Evolutionary conservation across 2,888 invertebrate species (phyloP).

Genomic region (Apamea crenata): DNA sequence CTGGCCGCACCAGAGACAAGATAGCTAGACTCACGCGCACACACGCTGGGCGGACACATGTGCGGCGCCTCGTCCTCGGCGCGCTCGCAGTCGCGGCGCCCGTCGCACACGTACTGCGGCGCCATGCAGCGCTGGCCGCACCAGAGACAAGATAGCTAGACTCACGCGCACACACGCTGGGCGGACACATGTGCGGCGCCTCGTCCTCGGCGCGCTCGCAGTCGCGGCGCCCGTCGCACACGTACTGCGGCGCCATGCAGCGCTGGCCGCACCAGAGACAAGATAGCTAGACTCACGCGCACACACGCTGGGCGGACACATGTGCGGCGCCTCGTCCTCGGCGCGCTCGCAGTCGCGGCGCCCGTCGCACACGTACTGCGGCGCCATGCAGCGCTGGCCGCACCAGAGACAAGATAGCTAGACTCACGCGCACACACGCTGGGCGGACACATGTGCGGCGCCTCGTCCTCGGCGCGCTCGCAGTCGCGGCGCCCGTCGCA

Average conservation of each 20-base stretch:
- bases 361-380: conserved; percentile 86
- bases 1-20: background rate
- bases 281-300: conserved; percentile 72
- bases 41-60: conserved; percentile 77
- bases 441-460: conserved; percentile 73
- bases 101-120: conserved; percentile 85
- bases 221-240: conserved; percentile 86
- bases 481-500: conserved; percentile 87
- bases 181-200: conserved; percentile 74
- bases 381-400: conserved; percentile 80
- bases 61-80: conserved; percentile 81
- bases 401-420: too few species aligned
- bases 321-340: conserved; percentile 80
- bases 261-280: conserved; percentile 52
- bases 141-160: conserved; percentile 22
- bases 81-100: conserved; percentile 78
- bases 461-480: conserved; percentile 80
- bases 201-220: conserved; percentile 83
- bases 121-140: conserved; percentile 80
- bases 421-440: conserved; percentile 80
- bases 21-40: conserved; percentile 75
- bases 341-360: conserved; percentile 78
- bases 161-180: conserved; percentile 79
- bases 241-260: conserved; percentile 84
- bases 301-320: conserved; percentile 79